A percentile compares a stretch with the other conserved stretches of the same genome.
Conservation (phyloP, 2,888 invertebrate genomes). For the Pyrrhosoma nymphula region DNA sequence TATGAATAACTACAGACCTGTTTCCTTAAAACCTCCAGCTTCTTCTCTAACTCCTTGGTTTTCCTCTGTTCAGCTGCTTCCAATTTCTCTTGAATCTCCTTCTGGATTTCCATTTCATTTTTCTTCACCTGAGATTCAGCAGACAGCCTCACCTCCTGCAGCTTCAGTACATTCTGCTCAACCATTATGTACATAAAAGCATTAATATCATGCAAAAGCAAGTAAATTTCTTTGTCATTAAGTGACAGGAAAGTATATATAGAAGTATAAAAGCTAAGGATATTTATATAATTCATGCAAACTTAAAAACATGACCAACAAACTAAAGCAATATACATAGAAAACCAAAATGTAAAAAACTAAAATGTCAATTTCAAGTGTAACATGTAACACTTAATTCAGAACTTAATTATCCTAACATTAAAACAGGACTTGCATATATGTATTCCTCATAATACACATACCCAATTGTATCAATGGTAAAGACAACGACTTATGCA, state of each 20-base stretch:
- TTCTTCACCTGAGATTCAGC: slow-evolving; percentile 82
- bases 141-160: slow-evolving; percentile 85
- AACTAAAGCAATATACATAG: background rate
- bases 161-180: slow-evolving; percentile 83
- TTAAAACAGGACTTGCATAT: too few species aligned
- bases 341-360: background rate
- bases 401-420: too few species aligned
- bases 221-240: background rate
- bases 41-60: slow-evolving; percentile 91
- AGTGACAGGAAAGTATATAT: background rate
- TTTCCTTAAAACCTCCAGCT: slow-evolving; percentile 90
- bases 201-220: slow-evolving; percentile 69
- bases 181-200: slow-evolving; percentile 68
- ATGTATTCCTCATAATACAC: too few species aligned
- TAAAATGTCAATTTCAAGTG: background rate
- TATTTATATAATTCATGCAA: background rate
- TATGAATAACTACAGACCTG: slow-evolving; percentile 83
- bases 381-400: background rate
- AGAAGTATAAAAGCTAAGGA: background rate
- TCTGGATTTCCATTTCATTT: slow-evolving; percentile 79
- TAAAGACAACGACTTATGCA: too few species aligned
- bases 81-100: slow-evolving; percentile 84
- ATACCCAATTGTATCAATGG: too few species aligned
- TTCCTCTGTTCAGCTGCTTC: slow-evolving; percentile 90
- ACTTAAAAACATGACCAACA: background rate